Evolutionary conservation across 92 coral and sea anemone species (phyloP).

Genomic region (Pocillopora meandrina): DNA sequence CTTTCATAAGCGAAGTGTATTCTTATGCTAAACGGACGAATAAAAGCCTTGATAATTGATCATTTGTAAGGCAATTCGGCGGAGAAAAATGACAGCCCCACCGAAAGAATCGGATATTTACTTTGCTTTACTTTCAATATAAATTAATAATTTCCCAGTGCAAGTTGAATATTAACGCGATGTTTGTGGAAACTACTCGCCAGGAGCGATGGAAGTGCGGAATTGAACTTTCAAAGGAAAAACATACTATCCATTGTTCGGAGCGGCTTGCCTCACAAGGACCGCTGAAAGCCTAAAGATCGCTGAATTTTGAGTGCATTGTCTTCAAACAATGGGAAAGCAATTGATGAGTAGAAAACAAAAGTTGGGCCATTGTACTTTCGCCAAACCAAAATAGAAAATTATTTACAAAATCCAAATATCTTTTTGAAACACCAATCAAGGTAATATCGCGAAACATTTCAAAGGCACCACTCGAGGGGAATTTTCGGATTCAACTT

Average conservation of each 20-base stretch:
- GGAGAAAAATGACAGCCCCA: conserved; percentile 81
- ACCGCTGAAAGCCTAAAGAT: conserved; percentile 80
- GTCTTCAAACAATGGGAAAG: conserved; percentile 74
- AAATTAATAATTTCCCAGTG: conserved; percentile 84
- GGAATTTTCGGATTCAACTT: conserved; percentile 79
- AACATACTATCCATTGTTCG: conserved; percentile 76
- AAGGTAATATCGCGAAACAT: conserved; percentile 74
- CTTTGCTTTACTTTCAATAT: conserved; percentile 81
- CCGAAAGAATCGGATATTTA: conserved; percentile 90
- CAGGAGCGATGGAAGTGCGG: conserved; percentile 44
- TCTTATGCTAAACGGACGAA: conserved; percentile 94
- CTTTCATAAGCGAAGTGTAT: conserved; percentile 79
- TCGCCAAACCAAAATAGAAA: conserved; percentile 80
- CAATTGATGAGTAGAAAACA: conserved; percentile 82
- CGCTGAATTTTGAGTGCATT: conserved; percentile 79
- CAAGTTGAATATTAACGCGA: conserved; percentile 81
- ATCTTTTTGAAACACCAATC: conserved; percentile 90
- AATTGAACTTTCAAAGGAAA: conserved; percentile 71
- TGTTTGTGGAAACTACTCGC: conserved; percentile 63
- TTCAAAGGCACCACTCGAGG: conserved; percentile 69
- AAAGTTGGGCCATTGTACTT: conserved; percentile 70
- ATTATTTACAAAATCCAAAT: conserved; percentile 91
- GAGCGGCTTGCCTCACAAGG: conserved; percentile 76
- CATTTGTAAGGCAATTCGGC: conserved; percentile 98
- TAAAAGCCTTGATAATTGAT: conserved; percentile 96